Conservation (phyloP, 2,888 invertebrate genomes). For the Mesopsocus fuscifrons region DNA sequence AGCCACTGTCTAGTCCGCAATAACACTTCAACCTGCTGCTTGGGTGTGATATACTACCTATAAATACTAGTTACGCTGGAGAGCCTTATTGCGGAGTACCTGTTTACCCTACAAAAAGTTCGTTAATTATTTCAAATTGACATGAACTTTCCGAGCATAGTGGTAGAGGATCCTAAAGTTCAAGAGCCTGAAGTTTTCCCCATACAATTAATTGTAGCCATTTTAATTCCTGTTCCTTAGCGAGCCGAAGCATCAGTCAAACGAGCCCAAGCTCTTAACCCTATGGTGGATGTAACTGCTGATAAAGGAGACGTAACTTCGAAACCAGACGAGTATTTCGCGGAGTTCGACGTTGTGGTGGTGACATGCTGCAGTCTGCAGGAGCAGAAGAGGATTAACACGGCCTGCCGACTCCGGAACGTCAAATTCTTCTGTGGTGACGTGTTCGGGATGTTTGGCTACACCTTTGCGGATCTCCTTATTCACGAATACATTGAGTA, state of each 20-base stretch:
- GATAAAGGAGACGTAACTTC: slow-evolving; percentile 41
- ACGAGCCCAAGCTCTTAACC: slow-evolving; percentile 72
- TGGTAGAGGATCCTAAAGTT: no score
- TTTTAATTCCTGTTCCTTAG: no score
- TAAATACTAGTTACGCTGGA: slow-evolving; percentile 10
- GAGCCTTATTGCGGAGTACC: no score
- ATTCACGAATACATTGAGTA: slow-evolving; percentile 65
- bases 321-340: slow-evolving; percentile 51
- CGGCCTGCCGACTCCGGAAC: slow-evolving; percentile 48
- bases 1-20: background rate
- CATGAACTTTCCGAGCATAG: no score
- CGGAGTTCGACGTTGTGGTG: slow-evolving; percentile 62
- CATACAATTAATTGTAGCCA: no score
- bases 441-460: slow-evolving; percentile 87
- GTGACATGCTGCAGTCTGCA: slow-evolving; percentile 53
- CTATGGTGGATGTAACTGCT: slow-evolving; percentile 68
- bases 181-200: no score
- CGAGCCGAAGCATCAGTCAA: slow-evolving; percentile 66
- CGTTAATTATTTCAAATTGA: no score
- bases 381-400: slow-evolving; percentile 53
- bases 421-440: slow-evolving; percentile 79
- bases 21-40: slow-evolving; percentile 2
- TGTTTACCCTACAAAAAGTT: no score
- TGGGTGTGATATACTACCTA: slow-evolving; percentile 1
- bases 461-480: slow-evolving; percentile 73